A percentile compares a stretch with the other conserved stretches of the same genome.
These are phyloP conservation scores for Phalangium opilio DNA, from an alignment of 2,888 invertebrate species.

Conservation along the genomic window DNA sequence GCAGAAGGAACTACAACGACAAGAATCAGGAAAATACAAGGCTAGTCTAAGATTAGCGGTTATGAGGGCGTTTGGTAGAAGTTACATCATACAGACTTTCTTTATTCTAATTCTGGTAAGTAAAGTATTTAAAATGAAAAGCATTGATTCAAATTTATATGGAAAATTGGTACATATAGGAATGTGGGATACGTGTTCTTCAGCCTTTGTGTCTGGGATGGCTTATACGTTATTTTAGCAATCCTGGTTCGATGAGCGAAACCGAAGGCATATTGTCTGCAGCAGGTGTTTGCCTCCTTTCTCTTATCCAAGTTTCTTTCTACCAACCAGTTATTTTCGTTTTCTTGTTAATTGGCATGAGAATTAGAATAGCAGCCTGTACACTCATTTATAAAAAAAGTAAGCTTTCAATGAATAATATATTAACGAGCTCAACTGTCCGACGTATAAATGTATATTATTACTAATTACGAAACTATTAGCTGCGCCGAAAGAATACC, in stretches of 20 bases:
- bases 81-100: constrained; percentile 10
- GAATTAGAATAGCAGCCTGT: constrained; percentile 62
- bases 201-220: constrained; percentile 35
- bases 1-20: constrained; percentile 18
- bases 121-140: not conserved
- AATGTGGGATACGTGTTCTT: constrained; percentile 24
- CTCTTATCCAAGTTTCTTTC: constrained; percentile 55
- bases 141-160: no score
- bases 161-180: constrained; percentile 8
- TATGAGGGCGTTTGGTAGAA: constrained; percentile 12
- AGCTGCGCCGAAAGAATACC: no score
- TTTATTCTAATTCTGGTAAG: constrained; percentile 13
- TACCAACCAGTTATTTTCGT: constrained; percentile 80
- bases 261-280: constrained; percentile 57
- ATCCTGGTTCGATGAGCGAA: constrained; percentile 26
- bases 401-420: no score
- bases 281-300: constrained; percentile 53
- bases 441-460: no score
- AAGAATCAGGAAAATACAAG: constrained; percentile 8
- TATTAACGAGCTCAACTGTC: no score
- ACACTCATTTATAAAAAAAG: constrained; percentile 68
- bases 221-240: constrained; percentile 32
- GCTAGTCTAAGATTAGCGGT: constrained; percentile 16
- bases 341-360: constrained; percentile 61
- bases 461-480: no score